Percentiles rank a stretch among this genome's conserved stretches.
Conservation (phyloP, 2,113 vertebrate genomes). For the Anguilla japonica region DNA sequence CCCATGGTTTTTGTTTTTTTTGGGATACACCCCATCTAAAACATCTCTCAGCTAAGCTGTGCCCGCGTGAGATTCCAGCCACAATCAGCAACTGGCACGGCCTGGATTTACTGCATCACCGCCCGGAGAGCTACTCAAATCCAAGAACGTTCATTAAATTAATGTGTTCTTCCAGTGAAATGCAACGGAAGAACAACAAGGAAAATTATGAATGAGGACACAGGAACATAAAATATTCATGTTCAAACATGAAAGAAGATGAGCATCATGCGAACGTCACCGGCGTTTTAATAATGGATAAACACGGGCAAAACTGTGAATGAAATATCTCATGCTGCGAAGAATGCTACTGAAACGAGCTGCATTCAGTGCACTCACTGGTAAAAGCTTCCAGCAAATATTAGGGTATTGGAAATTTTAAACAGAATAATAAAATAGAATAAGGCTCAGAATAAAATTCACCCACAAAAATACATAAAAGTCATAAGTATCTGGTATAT, state of each 20-base stretch:
- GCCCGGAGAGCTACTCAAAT: no score
- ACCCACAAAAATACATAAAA: background rate
- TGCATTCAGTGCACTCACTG: background rate
- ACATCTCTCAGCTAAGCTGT: no score
- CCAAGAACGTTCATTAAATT: background rate
- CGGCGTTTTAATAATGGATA: background rate
- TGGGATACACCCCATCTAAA: no score
- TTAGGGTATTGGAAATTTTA: background rate
- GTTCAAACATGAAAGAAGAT: background rate
- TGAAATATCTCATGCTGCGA: background rate
- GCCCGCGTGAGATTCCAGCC: no score
- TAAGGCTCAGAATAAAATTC: no score
- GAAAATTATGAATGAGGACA: background rate
- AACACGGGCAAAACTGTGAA: background rate
- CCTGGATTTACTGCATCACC: no score
- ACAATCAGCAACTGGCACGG: no score
- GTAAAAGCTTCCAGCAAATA: background rate
- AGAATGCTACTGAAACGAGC: background rate
- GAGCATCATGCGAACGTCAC: background rate
- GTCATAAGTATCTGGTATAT: background rate
- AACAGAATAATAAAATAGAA: no score
- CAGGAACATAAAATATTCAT: background rate
- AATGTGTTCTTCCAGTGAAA: background rate
- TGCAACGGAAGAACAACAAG: background rate
- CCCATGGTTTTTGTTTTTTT: no score